Base-by-base conservation (phyloP, 2,797 vertebrate species). In the Channa striata region DNA sequence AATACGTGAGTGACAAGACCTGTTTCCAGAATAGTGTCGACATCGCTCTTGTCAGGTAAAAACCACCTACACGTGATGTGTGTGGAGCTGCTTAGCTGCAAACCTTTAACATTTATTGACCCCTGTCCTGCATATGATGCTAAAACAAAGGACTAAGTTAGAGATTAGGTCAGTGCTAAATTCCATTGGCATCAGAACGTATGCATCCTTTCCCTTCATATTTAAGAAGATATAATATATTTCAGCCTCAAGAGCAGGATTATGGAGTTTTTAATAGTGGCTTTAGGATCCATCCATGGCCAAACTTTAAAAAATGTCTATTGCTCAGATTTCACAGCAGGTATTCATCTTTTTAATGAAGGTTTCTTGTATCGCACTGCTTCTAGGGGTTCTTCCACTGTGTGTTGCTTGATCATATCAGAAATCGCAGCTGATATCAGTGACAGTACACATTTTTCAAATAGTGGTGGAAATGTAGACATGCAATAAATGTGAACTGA, bases 291-390 rank as follows among this genome's bases (percentile, higher is more conserved):
- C 40, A 70, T 70, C 43, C 34, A 19, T 42, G 19, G 16, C 33
- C 16, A 44, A 12, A 37, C 60, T 60, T 67, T 72, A 63, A 51
- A 49, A 71, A 65, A 65, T n/a, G 48, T 52, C 51, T 50, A 17
- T 60, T 54, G 30, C 11, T 56, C 46, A 19, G 36, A 75, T 73
- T 62, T 75, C 40, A 76, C 51, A 65, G 53, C 19, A 65, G 42
- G 52, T 73, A n/a, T 77, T 61, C 33, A 64, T 49, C 10, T 69
- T 54, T 72, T 56, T 60, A 57, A 54, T 68, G 53, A 40, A 42
- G 30, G 3, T 13, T 36, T 53, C 42, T 54, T 37, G 17, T 59
- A 25, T 12, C 49, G 6, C 30, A 50, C 42, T 58, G 36, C 34
- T 66, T 44, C 6, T 62, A 17, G 58, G 14, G 39, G 4, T 47